A percentile compares a stretch with the other conserved stretches of the same genome.
Conservation (phyloP, 2,888 invertebrate species). For the Lacanobia wlatinum region DNA sequence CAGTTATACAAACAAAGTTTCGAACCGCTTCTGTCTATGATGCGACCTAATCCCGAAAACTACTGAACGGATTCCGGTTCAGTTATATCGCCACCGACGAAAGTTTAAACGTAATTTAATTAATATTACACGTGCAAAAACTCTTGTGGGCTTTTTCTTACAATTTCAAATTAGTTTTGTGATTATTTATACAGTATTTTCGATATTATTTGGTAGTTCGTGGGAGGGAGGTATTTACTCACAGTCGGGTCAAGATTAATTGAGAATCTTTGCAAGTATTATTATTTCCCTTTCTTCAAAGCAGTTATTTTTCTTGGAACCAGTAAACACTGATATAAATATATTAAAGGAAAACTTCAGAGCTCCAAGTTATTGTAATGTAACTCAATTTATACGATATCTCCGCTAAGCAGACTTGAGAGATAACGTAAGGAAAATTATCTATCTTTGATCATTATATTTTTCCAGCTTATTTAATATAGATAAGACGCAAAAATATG, state of each 20-base stretch:
- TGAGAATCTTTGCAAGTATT: neutral
- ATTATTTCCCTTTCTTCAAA: too few species aligned
- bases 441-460: too few species aligned
- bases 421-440: too few species aligned
- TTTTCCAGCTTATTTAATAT: too few species aligned
- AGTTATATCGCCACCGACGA: constrained; percentile 1
- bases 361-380: neutral
- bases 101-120: constrained; percentile 40
- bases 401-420: neutral
- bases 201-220: constrained; percentile 4
- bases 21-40: neutral
- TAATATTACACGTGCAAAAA: constrained; percentile 18
- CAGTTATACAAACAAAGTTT: constrained; percentile 4
- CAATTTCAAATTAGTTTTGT: constrained; percentile 10
- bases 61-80: constrained; percentile 15
- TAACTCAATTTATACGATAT: neutral
- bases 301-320: neutral
- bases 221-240: neutral
- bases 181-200: constrained; percentile 11
- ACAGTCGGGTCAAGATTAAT: neutral
- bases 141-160: neutral
- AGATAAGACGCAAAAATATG: neutral
- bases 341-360: neutral
- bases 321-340: neutral
- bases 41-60: constrained; percentile 25